Evolutionary conservation across 2,113 vertebrate genomes (phyloP).

Genomic region (Illadopsis cleaveri): DNA sequence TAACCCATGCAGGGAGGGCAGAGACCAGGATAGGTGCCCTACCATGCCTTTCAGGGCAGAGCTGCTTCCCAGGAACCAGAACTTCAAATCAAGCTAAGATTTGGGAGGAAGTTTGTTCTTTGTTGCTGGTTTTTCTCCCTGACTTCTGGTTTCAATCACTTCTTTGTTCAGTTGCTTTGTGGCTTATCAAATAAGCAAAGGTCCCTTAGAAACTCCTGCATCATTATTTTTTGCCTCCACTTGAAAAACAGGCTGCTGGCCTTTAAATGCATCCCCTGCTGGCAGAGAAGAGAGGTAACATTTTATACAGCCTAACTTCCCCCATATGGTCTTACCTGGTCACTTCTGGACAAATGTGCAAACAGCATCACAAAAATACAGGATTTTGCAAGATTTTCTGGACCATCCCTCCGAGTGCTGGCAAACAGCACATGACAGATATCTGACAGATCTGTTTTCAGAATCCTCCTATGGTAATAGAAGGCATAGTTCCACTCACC

Average conservation of each 20-base stretch:
- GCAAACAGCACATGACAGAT: background rate
- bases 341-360: background rate
- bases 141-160: background rate
- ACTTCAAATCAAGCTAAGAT: background rate
- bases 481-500: background rate
- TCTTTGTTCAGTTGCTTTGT: background rate
- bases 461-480: background rate
- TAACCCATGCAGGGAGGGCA: background rate
- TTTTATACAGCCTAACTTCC: background rate
- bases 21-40: background rate
- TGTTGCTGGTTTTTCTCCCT: background rate
- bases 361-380: background rate
- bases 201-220: background rate
- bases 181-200: background rate
- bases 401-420: background rate
- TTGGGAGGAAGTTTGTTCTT: background rate
- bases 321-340: rapidly evolving
- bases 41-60: background rate
- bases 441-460: background rate
- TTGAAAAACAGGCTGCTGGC: background rate
- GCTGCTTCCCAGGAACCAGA: background rate
- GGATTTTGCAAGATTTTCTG: background rate
- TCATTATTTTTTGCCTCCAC: background rate
- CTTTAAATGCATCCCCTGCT: background rate
- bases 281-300: background rate